Conservation (phyloP, 2,888 invertebrate species). For the Bimastos eiseni region DNA sequence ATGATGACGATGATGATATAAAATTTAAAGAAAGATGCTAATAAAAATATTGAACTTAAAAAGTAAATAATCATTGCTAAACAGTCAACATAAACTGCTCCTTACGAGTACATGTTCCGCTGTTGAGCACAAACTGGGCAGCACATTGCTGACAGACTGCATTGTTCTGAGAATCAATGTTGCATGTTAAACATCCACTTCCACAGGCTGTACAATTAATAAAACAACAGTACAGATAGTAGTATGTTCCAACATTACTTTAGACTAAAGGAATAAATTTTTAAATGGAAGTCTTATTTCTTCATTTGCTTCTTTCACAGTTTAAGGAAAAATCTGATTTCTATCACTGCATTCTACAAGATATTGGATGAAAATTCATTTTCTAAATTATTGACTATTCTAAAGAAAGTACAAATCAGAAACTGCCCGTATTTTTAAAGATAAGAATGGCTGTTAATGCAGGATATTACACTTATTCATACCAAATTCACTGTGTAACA, state of each 20-base stretch:
- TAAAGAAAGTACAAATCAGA: background rate
- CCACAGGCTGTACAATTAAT: slow-evolving; percentile 36
- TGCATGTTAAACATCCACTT: slow-evolving; percentile 36
- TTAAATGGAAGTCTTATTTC: background rate
- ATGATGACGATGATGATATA: background rate
- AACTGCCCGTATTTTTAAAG: background rate
- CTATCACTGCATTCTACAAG: background rate
- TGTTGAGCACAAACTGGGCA: slow-evolving; percentile 27
- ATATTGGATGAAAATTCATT: background rate
- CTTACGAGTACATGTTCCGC: slow-evolving; percentile 35
- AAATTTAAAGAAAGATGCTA: background rate
- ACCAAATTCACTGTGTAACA: background rate
- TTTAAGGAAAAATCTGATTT: background rate
- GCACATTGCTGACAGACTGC: slow-evolving; percentile 31
- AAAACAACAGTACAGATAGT: background rate
- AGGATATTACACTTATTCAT: background rate
- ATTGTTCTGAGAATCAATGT: background rate
- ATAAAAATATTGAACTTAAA: background rate
- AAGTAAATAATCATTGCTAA: background rate
- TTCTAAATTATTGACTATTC: background rate
- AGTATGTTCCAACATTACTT: background rate
- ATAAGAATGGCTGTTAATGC: background rate
- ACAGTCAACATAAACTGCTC: slow-evolving; percentile 7
- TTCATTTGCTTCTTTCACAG: background rate
- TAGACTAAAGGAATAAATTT: background rate